Evolutionary conservation across 2,888 invertebrate species (phyloP), one percentile per base, ranked within the genome.

Genomic region (Acronicta leporina): DNA sequence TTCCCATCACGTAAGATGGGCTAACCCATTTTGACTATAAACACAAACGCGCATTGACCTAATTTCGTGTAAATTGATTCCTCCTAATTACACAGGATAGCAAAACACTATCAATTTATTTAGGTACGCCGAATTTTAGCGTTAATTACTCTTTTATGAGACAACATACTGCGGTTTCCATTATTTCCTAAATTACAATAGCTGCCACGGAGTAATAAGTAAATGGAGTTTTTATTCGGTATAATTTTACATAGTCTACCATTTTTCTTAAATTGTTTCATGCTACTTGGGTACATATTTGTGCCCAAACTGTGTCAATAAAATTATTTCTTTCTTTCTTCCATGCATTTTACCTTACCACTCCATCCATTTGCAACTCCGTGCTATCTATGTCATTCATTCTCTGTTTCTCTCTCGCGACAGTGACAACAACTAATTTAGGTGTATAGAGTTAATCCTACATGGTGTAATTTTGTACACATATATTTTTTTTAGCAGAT

Each of bases 101-200:
- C 46, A 54, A 66, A 71, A 71, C 61, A 71, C 71, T 61, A 66
- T 56, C 46, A 70, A 69, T 71, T 66, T 71, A 56, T 69, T 56
- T 61, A 27, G 68, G 66, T 42, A 16, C 42, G 38, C 50, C 16
- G 41, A 69, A 61, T 69, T 69, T 71, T 70, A 56, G 71, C 66
- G 56, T 47, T 69, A 69, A 69, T 69, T 71, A 69, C 71, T 53
- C 68, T 69, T 69, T 68, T 66, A 38, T 16, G 44, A 35, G 2
- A n/a, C 62, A 46, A 54, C 53, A 71, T 61, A 48, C 25, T 56
- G 68, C 7, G 68, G 71, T 53, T 48, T 27, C 20, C 53, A 61
- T 61, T 69, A 56, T 61, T 40, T 45, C 66, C 53, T 47, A 66
- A 71, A 71, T 70, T 71, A 71, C 64, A 57, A 42, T 45, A 33